Percentiles rank a stretch among this genome's conserved stretches.
These are phyloP conservation scores for Campoplex nolae DNA, from an alignment of 2,888 invertebrate genomes.

Conservation along the genomic window DNA sequence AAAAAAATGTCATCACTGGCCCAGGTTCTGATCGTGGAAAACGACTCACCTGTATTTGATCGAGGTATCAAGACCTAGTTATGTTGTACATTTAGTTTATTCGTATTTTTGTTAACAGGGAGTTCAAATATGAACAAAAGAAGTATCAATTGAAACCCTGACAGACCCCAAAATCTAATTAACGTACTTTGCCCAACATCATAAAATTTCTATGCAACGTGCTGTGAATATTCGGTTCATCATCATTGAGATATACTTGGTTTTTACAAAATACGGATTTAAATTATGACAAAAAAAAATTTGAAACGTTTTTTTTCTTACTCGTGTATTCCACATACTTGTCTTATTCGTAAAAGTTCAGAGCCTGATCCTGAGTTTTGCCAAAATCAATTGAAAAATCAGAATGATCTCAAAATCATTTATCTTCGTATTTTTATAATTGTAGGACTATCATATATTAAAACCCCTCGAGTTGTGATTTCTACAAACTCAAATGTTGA, in stretches of 20 bases:
- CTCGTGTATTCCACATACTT: not conserved
- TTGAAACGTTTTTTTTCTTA: not conserved
- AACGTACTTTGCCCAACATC: no score
- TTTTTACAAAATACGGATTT: not conserved
- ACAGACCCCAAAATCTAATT: not conserved
- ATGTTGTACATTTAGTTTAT: not conserved
- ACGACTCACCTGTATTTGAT: not conserved
- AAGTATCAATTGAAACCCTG: not conserved
- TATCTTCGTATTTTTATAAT: not conserved
- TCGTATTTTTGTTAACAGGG: not conserved
- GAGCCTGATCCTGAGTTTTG: not conserved
- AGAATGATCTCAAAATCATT: not conserved
- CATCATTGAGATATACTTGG: not conserved
- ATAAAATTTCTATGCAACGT: no score
- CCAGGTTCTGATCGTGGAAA: slow-evolving; percentile 7
- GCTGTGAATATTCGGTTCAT: not conserved
- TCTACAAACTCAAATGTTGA: no score
- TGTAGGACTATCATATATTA: not conserved
- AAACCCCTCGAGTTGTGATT: not conserved
- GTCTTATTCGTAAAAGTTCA: not conserved
- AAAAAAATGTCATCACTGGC: slow-evolving; percentile 4
- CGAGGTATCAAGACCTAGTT: not conserved
- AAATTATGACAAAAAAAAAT: not conserved
- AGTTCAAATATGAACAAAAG: not conserved
- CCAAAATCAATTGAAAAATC: not conserved